Conservation (phyloP, 2,113 vertebrate genomes). For the Chionis minor region DNA sequence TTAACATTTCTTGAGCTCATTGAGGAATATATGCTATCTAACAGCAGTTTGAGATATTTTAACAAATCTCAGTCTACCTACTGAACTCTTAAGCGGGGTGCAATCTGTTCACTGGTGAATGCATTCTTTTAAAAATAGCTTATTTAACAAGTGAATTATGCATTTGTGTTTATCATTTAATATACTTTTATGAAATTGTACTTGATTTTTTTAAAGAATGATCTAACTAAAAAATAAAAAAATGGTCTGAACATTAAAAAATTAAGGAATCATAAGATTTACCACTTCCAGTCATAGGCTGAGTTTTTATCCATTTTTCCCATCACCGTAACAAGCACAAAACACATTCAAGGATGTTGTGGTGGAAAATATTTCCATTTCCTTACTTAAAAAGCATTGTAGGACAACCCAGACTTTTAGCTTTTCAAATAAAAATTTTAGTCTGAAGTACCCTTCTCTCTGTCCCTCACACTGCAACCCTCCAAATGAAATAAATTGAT, state of each 20-base stretch:
- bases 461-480: not conserved
- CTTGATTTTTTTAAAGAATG: not conserved
- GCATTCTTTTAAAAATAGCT: not conserved
- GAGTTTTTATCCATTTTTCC: not conserved
- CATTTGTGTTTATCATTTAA: not conserved
- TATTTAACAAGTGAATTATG: not conserved
- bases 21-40: not conserved
- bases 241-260: not conserved
- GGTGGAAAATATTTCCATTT: not conserved
- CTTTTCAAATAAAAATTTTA: not conserved
- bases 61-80: not conserved
- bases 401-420: not conserved
- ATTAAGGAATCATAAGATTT: not conserved
- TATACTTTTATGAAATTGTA: not conserved
- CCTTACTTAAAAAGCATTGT: not conserved
- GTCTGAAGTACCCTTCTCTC: not conserved
- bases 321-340: not conserved
- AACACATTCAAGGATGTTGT: not conserved
- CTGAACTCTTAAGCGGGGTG: not conserved
- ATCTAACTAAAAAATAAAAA: not conserved
- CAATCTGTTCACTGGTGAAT: not conserved
- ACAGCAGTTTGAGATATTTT: not conserved
- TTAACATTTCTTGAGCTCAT: not conserved
- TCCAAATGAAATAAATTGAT: not conserved
- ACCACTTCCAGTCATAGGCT: not conserved